Evolutionary conservation across 2,113 vertebrate species (phyloP).

Genomic region (Hemibagrus wyckioides): DNA sequence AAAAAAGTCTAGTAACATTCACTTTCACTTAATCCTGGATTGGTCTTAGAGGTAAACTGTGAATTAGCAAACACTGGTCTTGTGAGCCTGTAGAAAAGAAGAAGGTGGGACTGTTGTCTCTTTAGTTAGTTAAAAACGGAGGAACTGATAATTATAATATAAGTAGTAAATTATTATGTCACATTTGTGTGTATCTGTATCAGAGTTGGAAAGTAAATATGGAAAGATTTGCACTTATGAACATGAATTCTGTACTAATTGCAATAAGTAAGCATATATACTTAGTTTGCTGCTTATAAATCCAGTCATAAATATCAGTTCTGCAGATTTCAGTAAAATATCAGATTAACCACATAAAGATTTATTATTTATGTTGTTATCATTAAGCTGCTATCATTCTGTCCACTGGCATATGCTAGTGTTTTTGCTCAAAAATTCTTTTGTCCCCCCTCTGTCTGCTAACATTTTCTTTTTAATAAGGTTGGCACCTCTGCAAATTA

Average conservation of each 20-base stretch:
- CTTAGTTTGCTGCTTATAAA: neutral
- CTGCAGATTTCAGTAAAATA: neutral
- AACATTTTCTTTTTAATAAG: neutral
- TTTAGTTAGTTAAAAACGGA: neutral
- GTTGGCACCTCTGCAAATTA: neutral
- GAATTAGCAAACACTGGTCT: neutral
- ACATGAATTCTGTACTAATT: neutral
- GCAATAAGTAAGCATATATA: neutral
- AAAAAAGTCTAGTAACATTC: neutral
- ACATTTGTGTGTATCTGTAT: neutral
- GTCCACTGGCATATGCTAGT: neutral
- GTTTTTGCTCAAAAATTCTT: neutral
- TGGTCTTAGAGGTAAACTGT: neutral
- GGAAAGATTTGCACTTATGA: neutral
- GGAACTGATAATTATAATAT: neutral
- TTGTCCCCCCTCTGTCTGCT: neutral
- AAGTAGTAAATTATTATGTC: neutral
- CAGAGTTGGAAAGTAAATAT: neutral
- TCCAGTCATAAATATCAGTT: neutral
- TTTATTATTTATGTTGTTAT: neutral
- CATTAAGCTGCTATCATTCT: neutral
- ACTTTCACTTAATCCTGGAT: neutral
- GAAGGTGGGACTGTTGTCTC: neutral
- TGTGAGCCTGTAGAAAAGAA: neutral
- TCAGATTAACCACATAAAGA: neutral